Evolutionary conservation across 2,888 invertebrate genomes (phyloP), one percentile per base, ranked within the genome.

Genomic region (Eristalinus aeneus): DNA sequence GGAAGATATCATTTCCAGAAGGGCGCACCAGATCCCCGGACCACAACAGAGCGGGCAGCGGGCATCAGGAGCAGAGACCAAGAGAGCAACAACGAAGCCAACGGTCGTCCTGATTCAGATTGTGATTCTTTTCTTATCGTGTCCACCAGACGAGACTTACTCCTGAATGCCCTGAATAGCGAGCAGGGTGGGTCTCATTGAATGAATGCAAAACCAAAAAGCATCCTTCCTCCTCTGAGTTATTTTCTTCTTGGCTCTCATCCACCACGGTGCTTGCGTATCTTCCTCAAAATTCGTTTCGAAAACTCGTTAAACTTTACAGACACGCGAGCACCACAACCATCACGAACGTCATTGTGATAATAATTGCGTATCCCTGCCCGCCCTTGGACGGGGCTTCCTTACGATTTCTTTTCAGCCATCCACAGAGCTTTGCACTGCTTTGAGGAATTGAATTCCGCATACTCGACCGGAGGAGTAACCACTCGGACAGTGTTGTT

Each of bases 121-220:
- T 46, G 75, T 80, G 84, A 75, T 72, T 72, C 46, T 67, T 34
- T 60, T 67, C 84, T 84, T 84, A 79, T 84, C 84, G 72, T 65
- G 79, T 69, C 60, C 46, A 39, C 31, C 78, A 72, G 68, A 54
- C 54, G 58, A 67, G 75, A 75, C 75, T 72, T 53, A 82, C 72
- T 56, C 74, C 32, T 75, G 71, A 75, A 84, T 67, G 46, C 16
- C 39, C 39, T 39, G 46, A 5, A 46, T 16, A 34, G 46, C 2
- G 68, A 63, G 34, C 27, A 27, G 27, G 64, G 1, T 31, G 11
- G 65, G 58, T 46, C 58, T 65, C 65, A 31, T 63, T 61, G 56
- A 80, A 84, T 72, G 84, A 84, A 85, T 80, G 84, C 72, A 71
- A 72, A 85, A 84, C 84, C 67, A 79, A 71, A 22, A 27, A 65